Conservation (phyloP, 2,113 vertebrate genomes). For the Leptocoma aspasia region DNA sequence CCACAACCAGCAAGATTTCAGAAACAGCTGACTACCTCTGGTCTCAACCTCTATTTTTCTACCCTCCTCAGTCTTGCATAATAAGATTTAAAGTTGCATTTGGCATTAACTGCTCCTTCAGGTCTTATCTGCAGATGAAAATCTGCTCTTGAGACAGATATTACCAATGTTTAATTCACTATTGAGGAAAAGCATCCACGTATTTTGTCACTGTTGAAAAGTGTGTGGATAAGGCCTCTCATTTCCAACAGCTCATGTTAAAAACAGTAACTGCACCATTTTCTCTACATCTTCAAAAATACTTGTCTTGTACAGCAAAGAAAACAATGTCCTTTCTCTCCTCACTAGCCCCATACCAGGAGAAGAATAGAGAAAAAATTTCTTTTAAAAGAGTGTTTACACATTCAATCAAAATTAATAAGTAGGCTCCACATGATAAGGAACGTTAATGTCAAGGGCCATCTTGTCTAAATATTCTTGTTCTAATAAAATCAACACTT, state of each 20-base stretch:
- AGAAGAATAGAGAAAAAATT: background rate
- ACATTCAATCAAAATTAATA: conserved; percentile 21
- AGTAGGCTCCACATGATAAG: background rate
- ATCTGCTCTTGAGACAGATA: background rate
- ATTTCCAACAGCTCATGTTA: background rate
- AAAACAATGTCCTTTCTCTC: background rate
- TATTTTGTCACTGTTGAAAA: background rate
- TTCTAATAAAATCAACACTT: background rate
- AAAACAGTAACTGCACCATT: background rate
- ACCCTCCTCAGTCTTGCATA: background rate
- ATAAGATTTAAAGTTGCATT: background rate
- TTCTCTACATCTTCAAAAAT: background rate
- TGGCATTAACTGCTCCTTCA: background rate
- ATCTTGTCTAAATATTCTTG: background rate
- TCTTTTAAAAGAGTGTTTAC: background rate
- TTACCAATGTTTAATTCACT: background rate
- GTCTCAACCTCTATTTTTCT: background rate
- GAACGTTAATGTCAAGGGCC: background rate
- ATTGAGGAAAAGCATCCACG: background rate
- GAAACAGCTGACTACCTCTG: background rate
- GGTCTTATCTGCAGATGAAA: background rate
- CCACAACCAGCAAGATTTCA: background rate
- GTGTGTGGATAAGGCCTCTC: background rate
- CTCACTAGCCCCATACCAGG: background rate
- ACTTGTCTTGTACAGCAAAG: background rate